These are phyloP conservation scores for Alca torda DNA, from an alignment of 2,797 vertebrate genomes.

Conservation along the genomic window DNA sequence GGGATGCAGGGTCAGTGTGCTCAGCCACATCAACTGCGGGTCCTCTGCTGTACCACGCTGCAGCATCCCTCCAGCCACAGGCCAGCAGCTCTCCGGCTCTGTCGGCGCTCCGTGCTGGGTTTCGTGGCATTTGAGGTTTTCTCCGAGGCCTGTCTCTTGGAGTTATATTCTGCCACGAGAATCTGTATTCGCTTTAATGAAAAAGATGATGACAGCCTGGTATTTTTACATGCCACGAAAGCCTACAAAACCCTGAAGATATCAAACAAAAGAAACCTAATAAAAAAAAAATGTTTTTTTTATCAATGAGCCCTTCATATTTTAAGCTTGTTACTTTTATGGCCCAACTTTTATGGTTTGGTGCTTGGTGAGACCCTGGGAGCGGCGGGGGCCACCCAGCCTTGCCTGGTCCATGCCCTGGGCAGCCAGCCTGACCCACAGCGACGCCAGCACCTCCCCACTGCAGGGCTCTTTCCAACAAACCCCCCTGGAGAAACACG, in stretches of 20 bases:
- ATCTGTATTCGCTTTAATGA: neutral
- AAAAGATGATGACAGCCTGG: neutral
- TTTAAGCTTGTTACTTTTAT: neutral
- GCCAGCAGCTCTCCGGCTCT: neutral
- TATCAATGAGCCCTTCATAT: rapidly evolving
- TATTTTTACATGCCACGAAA: neutral
- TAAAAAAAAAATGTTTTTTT: neutral
- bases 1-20: neutral
- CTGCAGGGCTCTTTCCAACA: neutral
- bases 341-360: rapidly evolving
- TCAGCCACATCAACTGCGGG: rapidly evolving
- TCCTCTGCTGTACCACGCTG: neutral
- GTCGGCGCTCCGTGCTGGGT: rapidly evolving
- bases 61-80: neutral
- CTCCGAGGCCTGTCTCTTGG: neutral
- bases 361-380: neutral
- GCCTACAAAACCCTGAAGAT: neutral
- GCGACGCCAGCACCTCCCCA: neutral
- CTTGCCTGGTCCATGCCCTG: neutral
- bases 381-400: neutral
- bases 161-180: neutral
- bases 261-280: neutral
- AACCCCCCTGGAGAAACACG: neutral
- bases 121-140: neutral
- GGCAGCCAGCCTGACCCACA: neutral